Evolutionary conservation across 2,888 invertebrate species (phyloP).

Genomic region (Serrognathus titanus): DNA sequence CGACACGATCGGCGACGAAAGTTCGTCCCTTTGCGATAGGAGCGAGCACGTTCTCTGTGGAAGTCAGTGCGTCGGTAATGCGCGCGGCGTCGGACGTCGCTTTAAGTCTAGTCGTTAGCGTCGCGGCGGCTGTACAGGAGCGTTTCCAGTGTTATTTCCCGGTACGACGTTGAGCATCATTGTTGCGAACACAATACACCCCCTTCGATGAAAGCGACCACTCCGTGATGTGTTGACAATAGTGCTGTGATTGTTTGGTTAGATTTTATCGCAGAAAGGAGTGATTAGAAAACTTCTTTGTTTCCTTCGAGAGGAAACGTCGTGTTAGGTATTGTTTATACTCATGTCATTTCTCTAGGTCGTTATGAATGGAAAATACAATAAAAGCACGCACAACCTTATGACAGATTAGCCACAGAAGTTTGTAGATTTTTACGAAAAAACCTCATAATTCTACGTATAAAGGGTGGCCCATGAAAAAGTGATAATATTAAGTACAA

Average conservation of each 20-base stretch:
- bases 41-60: constrained; percentile 22
- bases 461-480: too few species aligned
- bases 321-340: not conserved
- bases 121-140: constrained; percentile 15
- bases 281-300: constrained; percentile 6
- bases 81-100: constrained; percentile 20
- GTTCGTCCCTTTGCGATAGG: not conserved
- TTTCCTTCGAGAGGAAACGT: not conserved
- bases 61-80: constrained; percentile 24
- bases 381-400: not conserved
- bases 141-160: constrained; percentile 20
- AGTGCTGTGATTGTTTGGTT: constrained; percentile 34
- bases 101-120: constrained; percentile 1
- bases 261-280: constrained; percentile 9
- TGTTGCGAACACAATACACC: constrained; percentile 20
- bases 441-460: too few species aligned
- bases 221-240: constrained; percentile 31
- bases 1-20: not conserved
- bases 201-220: constrained; percentile 18
- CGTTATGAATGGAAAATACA: not conserved
- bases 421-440: too few species aligned
- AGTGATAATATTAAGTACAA: too few species aligned
- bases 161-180: constrained; percentile 26
- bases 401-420: too few species aligned
- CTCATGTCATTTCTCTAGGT: not conserved